Evolutionary conservation across 1,140 invertebrate species (phyloP), one percentile per base, ranked within the genome.

Genomic region (Drosophila rhopaloa): DNA sequence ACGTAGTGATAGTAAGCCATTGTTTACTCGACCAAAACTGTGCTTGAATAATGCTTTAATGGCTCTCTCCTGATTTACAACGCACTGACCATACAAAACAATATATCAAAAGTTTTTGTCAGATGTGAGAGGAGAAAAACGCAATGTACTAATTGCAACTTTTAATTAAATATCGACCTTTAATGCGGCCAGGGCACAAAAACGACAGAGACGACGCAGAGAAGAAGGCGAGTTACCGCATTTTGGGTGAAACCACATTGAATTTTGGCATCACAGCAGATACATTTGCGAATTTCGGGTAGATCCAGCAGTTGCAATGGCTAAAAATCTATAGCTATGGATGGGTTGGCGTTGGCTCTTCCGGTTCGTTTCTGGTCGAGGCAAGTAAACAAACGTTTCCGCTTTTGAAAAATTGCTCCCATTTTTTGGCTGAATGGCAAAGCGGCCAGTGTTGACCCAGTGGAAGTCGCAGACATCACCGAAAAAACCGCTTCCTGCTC

Each of bases 101-200:
- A 71, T 71, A 50, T 58, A 72, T 72, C 66, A 76, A 50, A 76
- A 75, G 37, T 76, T 76, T 53, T 66, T 55, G 60, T 50, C 53
- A 57, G 40, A 50, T 51, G 51, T 35, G 41, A 53, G 16, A 14
- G 35, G 13, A 51, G 32, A 51, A 65, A 58, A 56, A 47, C 11
- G 27, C 32, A 29, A 58, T 51, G 70, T 84, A 65, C 70, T 71
- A 75, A 84, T 81, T 84, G 82, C 67, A 77, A 77, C 40, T 78
- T 86, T 85, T 85, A 88, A 85, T 85, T 82, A 79, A 88, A 82
- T 71, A 88, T 82, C 79, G 61, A 82, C 61, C 61, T 76, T 76
- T 67, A 76, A 76, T 76, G 41, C 48, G 43, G 40, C 40, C 50
- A 37, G 43, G 32, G 24, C 44, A 40, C 10, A 54, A 50, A 38